These are phyloP conservation scores for Falco cherrug DNA, from an alignment of 2,797 vertebrate species.

Conservation along the genomic window DNA sequence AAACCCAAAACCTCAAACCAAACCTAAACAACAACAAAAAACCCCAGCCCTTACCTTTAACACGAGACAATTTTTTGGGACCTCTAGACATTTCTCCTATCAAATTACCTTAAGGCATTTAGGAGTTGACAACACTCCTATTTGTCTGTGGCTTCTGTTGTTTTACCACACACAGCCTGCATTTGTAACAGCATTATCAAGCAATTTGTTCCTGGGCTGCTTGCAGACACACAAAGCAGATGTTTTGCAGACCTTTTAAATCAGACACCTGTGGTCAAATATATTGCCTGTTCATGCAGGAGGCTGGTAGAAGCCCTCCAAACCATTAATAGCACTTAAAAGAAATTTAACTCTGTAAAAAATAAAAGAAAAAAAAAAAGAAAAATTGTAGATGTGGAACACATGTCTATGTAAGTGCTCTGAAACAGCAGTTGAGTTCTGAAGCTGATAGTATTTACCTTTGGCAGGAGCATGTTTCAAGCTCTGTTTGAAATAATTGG, in stretches of 20 bases:
- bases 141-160: neutral
- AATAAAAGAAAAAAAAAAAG: neutral
- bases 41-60: neutral
- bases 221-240: neutral
- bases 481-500: neutral
- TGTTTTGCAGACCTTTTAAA: neutral
- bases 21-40: too few relatives aligned
- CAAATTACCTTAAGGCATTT: neutral
- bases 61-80: neutral
- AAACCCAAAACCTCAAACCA: neutral
- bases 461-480: slow-evolving; percentile 6
- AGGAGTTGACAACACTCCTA: neutral
- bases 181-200: neutral
- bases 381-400: neutral
- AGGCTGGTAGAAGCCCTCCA: neutral
- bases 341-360: neutral
- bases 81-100: neutral
- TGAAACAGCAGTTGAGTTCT: neutral
- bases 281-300: neutral
- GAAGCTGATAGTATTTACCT: neutral
- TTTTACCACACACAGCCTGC: neutral
- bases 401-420: neutral
- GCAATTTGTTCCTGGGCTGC: neutral
- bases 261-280: neutral
- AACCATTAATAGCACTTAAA: neutral